phyloP scores from a whole-genome alignment of 1,140 invertebrate genomes.

The Brachionus plicatilis region DNA sequence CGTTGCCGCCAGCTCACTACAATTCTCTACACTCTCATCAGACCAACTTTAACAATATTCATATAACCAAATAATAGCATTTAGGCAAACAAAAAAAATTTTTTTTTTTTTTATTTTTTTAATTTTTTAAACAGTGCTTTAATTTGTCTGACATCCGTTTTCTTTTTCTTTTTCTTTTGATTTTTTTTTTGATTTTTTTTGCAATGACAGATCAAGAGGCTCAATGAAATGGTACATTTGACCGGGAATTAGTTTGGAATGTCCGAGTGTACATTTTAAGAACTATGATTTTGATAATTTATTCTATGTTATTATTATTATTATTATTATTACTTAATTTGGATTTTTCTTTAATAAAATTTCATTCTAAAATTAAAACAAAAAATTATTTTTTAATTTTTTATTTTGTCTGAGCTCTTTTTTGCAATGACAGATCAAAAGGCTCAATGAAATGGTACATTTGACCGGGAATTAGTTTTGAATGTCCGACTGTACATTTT shows the following conservation, averaged over 20 bases:
- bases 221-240: background rate
- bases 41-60: background rate
- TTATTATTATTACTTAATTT: too few species aligned
- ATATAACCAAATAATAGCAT: constrained; percentile 18
- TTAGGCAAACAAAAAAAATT: background rate
- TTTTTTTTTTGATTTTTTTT: background rate
- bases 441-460: background rate
- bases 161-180: too few species aligned
- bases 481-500: background rate
- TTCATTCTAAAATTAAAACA: background rate
- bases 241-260: background rate
- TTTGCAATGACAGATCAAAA: constrained; percentile 13
- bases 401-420: background rate
- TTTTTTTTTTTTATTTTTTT: constrained; percentile 20
- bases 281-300: constrained; percentile 2
- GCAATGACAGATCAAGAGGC: constrained; percentile 7
- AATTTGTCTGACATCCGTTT: constrained; percentile 9
- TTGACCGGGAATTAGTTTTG: background rate
- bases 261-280: background rate
- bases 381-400: background rate
- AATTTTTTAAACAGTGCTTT: constrained; percentile 36
- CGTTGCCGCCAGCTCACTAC: background rate
- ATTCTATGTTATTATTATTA: background rate
- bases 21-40: background rate
- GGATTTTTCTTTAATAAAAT: background rate